Evolutionary conservation across 2,888 invertebrate species (phyloP).

Genomic region (Ptychoptera albimana): DNA sequence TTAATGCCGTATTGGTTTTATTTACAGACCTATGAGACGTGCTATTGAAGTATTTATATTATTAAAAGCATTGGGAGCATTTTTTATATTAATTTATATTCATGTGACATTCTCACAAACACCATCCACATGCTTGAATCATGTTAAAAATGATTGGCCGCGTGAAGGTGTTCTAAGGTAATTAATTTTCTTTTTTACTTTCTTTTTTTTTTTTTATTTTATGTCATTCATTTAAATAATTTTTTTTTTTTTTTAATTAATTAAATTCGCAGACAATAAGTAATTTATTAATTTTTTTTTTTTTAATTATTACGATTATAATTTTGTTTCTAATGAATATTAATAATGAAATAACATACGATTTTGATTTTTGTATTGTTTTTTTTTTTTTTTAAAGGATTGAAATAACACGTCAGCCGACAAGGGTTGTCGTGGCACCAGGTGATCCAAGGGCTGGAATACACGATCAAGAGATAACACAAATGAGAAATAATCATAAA

Average conservation of each 20-base stretch:
- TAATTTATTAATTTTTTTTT: background rate
- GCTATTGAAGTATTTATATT: constrained; percentile 24
- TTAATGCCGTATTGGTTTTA: constrained; percentile 2
- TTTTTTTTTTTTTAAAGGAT: too few relatives aligned
- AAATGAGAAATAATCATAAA: constrained; percentile 1
- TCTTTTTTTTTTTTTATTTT: too few relatives aligned
- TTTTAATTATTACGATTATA: background rate
- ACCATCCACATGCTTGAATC: constrained; percentile 84
- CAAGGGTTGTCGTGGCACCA: too few relatives aligned
- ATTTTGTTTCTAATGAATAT: background rate
- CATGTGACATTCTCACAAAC: constrained; percentile 86
- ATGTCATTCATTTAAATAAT: too few relatives aligned
- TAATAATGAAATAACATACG: background rate
- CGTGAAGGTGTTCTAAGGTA: constrained; percentile 71
- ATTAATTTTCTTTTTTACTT: constrained; percentile 3
- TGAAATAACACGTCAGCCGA: too few relatives aligned
- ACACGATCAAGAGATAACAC: constrained; percentile 1
- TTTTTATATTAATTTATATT: constrained; percentile 86
- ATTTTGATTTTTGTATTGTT: background rate
- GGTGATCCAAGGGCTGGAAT: too few relatives aligned
- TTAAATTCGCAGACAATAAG: background rate
- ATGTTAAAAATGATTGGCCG: constrained; percentile 83
- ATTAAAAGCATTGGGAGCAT: constrained; percentile 59
- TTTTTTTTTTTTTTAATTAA: background rate
- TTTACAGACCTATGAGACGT: constrained; percentile 20